phyloP scores from a whole-genome alignment of 2,113 vertebrate genomes.

The Calyptomena viridis region DNA sequence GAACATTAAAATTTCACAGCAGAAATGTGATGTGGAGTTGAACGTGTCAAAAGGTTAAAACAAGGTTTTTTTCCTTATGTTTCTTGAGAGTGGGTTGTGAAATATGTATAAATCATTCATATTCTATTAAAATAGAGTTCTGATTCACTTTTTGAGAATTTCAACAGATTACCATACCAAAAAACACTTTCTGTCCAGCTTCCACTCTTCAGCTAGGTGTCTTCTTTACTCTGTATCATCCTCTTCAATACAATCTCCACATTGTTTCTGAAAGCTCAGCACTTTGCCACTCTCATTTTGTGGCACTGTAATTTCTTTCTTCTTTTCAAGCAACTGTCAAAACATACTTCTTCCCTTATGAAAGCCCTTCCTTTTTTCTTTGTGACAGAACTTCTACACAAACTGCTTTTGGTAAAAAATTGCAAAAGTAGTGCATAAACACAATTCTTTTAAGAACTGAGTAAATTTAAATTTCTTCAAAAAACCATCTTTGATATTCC shows the following conservation, averaged over 20 bases:
- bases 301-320: neutral
- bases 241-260: neutral
- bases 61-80: neutral
- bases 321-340: neutral
- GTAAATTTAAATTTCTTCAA: neutral
- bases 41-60: conserved; percentile 14
- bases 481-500: neutral
- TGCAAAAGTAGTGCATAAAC: neutral
- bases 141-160: neutral
- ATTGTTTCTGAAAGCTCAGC: neutral
- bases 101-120: conserved; percentile 11
- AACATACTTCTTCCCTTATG: neutral
- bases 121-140: neutral
- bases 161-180: conserved; percentile 19
- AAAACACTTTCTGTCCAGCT: neutral
- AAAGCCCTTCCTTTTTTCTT: neutral
- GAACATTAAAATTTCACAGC: conserved; percentile 33
- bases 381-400: neutral
- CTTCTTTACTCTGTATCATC: neutral
- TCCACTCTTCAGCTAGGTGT: neutral
- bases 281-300: neutral
- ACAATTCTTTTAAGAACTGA: neutral
- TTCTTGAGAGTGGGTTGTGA: neutral
- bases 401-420: neutral
- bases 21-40: neutral